A percentile compares a stretch with the other conserved stretches of the same genome.
phyloP scores from a whole-genome alignment of 2,113 vertebrate species.

The Sprattus sprattus region DNA sequence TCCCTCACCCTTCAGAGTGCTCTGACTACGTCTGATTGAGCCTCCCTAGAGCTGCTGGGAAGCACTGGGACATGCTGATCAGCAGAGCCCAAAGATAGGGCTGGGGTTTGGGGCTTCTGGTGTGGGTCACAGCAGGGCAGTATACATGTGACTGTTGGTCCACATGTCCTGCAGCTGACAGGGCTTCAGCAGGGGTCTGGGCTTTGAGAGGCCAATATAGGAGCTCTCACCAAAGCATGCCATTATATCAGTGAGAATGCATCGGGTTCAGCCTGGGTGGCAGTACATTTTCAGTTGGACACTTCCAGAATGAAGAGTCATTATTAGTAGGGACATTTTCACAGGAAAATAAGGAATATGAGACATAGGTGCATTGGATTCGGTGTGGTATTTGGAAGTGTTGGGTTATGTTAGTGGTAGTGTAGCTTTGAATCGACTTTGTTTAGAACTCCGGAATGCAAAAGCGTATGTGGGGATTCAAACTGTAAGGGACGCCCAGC shows the following conservation, averaged over 20 bases:
- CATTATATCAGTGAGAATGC: too few species aligned
- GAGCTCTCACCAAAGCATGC: not conserved
- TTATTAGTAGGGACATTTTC: not conserved
- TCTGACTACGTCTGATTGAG: slow-evolving; percentile 59
- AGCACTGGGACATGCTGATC: slow-evolving; percentile 56
- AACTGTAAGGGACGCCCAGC: not conserved
- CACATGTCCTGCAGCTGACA: slow-evolving; percentile 33
- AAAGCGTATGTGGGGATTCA: not conserved
- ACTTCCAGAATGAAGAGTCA: not conserved
- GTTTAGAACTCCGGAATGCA: not conserved
- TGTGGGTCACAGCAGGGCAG: slow-evolving; percentile 31
- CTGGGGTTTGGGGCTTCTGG: slow-evolving; percentile 1
- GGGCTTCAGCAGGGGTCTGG: slow-evolving; percentile 25
- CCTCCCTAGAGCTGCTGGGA: slow-evolving; percentile 33
- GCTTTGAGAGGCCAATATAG: not conserved
- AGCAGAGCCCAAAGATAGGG: not conserved
- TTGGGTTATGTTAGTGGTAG: not conserved
- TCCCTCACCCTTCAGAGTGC: slow-evolving; percentile 50
- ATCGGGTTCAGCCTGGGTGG: not conserved
- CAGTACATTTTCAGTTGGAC: not conserved
- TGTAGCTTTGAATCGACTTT: not conserved
- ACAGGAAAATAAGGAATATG: not conserved
- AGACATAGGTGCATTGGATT: not conserved
- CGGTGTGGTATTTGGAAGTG: not conserved
- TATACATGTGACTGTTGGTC: slow-evolving; percentile 21